phyloP scores from a whole-genome alignment of 2,113 vertebrate species.

The Tychaedon coryphoeus region DNA sequence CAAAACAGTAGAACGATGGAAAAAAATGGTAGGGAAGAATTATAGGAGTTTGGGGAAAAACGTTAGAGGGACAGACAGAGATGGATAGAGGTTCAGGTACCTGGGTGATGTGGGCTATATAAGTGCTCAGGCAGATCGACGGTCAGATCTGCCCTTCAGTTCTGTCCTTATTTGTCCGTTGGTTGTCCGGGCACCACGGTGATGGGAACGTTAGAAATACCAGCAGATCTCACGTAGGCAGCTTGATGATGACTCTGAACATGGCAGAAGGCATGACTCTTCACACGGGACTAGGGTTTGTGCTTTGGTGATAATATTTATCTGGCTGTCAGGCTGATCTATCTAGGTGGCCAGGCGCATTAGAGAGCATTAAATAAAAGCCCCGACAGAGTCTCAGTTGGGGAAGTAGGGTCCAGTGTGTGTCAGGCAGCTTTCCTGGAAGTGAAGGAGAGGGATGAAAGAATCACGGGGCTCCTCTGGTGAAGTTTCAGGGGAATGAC shows the following conservation, averaged over 20 bases:
- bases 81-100: background rate
- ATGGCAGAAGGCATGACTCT: conserved; percentile 29
- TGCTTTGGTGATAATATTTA: conserved; percentile 46
- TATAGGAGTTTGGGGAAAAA: background rate
- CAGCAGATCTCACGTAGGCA: conserved; percentile 51
- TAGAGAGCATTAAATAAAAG: conserved; percentile 28
- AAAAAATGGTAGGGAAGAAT: background rate
- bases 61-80: background rate
- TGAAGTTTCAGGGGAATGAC: background rate
- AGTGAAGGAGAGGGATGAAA: background rate
- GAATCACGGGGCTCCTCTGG: background rate
- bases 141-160: background rate
- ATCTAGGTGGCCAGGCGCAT: background rate
- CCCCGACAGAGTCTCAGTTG: background rate
- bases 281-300: background rate
- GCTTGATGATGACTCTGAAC: conserved; percentile 8
- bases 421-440: background rate
- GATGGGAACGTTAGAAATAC: conserved; percentile 38
- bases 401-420: background rate
- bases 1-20: background rate
- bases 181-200: background rate
- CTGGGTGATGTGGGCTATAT: background rate
- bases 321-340: conserved; percentile 9
- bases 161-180: conserved; percentile 65
- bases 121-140: background rate